Conservation (phyloP, 2,113 vertebrate genomes). For the Apeltes quadracus region DNA sequence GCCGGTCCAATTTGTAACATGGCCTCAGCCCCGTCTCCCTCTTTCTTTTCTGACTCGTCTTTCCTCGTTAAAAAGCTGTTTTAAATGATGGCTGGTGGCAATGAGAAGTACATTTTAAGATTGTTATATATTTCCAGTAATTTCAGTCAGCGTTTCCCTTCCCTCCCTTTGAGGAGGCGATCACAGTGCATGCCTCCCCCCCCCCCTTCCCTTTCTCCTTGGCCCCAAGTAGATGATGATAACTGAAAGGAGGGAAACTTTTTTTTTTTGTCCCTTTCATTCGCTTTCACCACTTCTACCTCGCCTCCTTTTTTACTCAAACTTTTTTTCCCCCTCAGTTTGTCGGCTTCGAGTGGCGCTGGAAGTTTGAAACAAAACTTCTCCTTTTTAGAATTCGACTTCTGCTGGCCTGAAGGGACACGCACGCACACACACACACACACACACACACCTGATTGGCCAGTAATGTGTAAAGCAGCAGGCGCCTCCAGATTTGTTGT, state of each 20-base stretch:
- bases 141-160: slow-evolving; percentile 79
- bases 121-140: slow-evolving; percentile 90
- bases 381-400: slow-evolving; percentile 52
- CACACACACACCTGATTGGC: slow-evolving; percentile 53
- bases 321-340: slow-evolving; percentile 18
- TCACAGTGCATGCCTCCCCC: slow-evolving; percentile 68
- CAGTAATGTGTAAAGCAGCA: slow-evolving; percentile 53
- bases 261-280: slow-evolving; percentile 69
- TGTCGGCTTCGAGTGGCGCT: slow-evolving; percentile 50
- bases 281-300: slow-evolving; percentile 35
- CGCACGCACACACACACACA: slow-evolving; percentile 15
- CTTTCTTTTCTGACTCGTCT: slow-evolving; percentile 61
- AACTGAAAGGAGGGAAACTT: slow-evolving; percentile 59
- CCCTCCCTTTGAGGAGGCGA: slow-evolving; percentile 58
- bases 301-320: slow-evolving; percentile 12
- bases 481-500: slow-evolving; percentile 57
- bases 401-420: slow-evolving; percentile 39
- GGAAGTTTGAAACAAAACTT: slow-evolving; percentile 72
- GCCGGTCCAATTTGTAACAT: slow-evolving; percentile 61
- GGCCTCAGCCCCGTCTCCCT: slow-evolving; percentile 54
- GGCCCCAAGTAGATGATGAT: slow-evolving; percentile 58
- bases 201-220: slow-evolving; percentile 37
- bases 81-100: slow-evolving; percentile 86
- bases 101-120: slow-evolving; percentile 92
- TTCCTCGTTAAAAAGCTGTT: slow-evolving; percentile 76